These are phyloP conservation scores for Bucco capensis DNA, from an alignment of 2,113 vertebrate species.

Conservation along the genomic window DNA sequence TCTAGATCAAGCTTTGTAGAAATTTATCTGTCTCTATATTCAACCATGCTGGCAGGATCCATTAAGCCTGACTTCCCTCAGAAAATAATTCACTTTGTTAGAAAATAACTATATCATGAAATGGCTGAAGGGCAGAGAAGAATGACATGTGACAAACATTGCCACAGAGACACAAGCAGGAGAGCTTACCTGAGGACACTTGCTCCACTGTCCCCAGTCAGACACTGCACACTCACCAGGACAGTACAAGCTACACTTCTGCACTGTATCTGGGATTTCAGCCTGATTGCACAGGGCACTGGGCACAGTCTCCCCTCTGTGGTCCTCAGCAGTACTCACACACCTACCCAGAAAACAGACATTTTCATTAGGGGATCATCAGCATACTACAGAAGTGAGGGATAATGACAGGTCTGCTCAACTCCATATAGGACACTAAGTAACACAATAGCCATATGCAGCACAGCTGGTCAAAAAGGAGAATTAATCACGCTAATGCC, in stretches of 20 bases:
- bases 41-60: neutral
- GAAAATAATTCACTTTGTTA: neutral
- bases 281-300: slow-evolving; percentile 78
- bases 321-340: slow-evolving; percentile 70
- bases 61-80: neutral
- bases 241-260: slow-evolving; percentile 85
- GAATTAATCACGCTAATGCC: neutral
- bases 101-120: neutral
- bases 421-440: fast-evolving
- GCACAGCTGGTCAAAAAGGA: neutral
- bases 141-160: fast-evolving
- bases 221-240: slow-evolving; percentile 87
- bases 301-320: slow-evolving; percentile 68
- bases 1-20: neutral
- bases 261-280: slow-evolving; percentile 76
- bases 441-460: neutral
- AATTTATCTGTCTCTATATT: slow-evolving; percentile 6
- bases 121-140: neutral
- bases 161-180: neutral
- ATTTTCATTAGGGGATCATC: neutral
- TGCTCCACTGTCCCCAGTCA: slow-evolving; percentile 89
- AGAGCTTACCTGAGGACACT: slow-evolving; percentile 83
- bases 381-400: fast-evolving
- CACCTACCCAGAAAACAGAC: slow-evolving; percentile 75
- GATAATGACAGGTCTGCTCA: neutral